Evolutionary conservation across 2,797 vertebrate genomes (phyloP).

Genomic region (Picus viridis): DNA sequence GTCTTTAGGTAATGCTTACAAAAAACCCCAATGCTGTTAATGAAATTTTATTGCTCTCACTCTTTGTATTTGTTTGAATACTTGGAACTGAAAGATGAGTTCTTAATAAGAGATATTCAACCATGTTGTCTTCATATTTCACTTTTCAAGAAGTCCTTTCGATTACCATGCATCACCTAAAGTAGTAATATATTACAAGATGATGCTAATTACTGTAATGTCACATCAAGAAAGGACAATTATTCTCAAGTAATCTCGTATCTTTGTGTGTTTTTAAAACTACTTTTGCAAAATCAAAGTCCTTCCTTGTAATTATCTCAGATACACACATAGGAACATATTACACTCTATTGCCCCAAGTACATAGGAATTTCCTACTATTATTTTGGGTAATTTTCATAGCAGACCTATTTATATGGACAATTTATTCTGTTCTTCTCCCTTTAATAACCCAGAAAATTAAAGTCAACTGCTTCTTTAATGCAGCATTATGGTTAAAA

Average conservation of each 20-base stretch:
- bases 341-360: neutral
- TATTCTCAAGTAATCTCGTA: neutral
- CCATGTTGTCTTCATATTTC: neutral
- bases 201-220: neutral
- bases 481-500: neutral
- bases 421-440: neutral
- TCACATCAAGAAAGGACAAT: neutral
- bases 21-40: neutral
- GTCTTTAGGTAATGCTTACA: neutral
- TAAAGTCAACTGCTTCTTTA: conserved; percentile 1
- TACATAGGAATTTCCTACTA: neutral
- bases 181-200: neutral
- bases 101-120: neutral
- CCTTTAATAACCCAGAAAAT: conserved; percentile 35
- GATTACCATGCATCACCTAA: neutral
- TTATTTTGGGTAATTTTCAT: neutral
- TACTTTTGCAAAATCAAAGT: neutral
- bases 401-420: neutral
- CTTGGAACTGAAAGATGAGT: neutral
- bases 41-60: neutral
- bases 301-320: neutral
- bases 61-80: neutral
- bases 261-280: neutral
- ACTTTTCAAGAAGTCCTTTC: neutral
- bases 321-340: neutral